These are phyloP conservation scores for Hydractinia symbiolongicarpus DNA, from an alignment of 30 jellyfish, hydroid and myxozoan species.

Conservation along the genomic window DNA sequence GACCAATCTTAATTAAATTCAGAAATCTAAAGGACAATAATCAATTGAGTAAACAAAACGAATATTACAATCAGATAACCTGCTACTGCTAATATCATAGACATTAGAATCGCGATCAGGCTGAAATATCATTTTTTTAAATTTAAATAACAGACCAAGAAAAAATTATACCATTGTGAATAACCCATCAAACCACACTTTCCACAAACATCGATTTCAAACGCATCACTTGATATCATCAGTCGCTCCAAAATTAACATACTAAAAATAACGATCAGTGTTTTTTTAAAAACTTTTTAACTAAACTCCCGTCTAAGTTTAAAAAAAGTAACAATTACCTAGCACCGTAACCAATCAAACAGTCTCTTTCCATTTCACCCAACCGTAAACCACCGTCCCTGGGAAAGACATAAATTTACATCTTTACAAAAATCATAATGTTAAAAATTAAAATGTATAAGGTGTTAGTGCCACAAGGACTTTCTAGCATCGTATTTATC, in stretches of 20 bases:
- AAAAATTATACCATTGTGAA: conserved; percentile 75
- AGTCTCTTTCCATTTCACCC: conserved; percentile 99
- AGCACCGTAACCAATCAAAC: conserved; percentile 99
- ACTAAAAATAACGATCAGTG: conserved; percentile 19
- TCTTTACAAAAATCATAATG: too few species aligned
- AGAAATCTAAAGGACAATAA: too few species aligned
- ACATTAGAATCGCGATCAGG: too few species aligned
- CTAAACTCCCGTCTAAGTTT: not conserved
- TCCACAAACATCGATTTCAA: conserved; percentile 95
- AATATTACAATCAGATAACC: too few species aligned
- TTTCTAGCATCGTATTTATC: not conserved
- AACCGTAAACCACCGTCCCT: conserved; percentile 99
- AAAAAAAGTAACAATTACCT: conserved; percentile 36
- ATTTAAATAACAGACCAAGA: too few species aligned
- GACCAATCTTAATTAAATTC: too few species aligned
- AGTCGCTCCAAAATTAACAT: conserved; percentile 90
- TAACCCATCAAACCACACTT: conserved; percentile 98
- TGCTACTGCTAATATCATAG: too few species aligned
- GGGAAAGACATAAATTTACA: not conserved
- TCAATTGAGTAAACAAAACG: too few species aligned
- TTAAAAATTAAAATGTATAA: too few species aligned
- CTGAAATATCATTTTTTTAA: too few species aligned
- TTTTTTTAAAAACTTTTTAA: not conserved
- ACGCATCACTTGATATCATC: conserved; percentile 99
- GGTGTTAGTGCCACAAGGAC: too few species aligned